phyloP scores from a whole-genome alignment of 2,113 vertebrate species.

The Podarcis raffonei region DNA sequence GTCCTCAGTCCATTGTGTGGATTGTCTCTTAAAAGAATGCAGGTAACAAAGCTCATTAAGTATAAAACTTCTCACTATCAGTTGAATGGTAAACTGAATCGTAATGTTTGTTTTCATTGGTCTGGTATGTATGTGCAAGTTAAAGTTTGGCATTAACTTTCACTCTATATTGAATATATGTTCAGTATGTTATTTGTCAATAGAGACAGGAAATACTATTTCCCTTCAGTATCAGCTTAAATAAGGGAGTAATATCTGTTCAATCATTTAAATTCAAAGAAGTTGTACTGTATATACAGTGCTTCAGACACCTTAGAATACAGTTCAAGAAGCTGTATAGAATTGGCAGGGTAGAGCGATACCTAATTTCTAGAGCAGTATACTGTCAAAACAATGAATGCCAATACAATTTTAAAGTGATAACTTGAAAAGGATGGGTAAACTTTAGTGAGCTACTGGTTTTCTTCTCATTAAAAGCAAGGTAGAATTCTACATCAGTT shows the following conservation, averaged over 20 bases:
- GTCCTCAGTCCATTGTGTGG: too few relatives aligned
- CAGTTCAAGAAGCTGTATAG: background rate
- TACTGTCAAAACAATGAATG: background rate
- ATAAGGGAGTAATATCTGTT: background rate
- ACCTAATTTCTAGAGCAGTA: background rate
- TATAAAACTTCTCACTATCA: too few relatives aligned
- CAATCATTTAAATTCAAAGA: background rate
- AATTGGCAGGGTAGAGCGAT: background rate
- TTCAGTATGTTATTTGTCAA: too few relatives aligned
- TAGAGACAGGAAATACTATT: too few relatives aligned
- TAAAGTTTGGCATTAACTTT: too few relatives aligned
- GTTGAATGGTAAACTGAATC: too few relatives aligned
- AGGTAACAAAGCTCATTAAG: too few relatives aligned
- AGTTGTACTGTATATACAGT: background rate
- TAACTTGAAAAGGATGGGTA: background rate
- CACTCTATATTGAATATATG: too few relatives aligned
- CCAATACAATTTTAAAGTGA: background rate
- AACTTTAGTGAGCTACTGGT: background rate
- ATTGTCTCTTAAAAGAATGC: too few relatives aligned
- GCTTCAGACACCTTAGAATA: background rate
- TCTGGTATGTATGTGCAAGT: too few relatives aligned
- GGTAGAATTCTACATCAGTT: background rate
- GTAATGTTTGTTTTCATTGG: too few relatives aligned
- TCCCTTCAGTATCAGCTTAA: too few relatives aligned
- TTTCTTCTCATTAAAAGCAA: background rate